phyloP scores from a whole-genome alignment of 2,888 invertebrate genomes.

The Chelonus formosanus region DNA sequence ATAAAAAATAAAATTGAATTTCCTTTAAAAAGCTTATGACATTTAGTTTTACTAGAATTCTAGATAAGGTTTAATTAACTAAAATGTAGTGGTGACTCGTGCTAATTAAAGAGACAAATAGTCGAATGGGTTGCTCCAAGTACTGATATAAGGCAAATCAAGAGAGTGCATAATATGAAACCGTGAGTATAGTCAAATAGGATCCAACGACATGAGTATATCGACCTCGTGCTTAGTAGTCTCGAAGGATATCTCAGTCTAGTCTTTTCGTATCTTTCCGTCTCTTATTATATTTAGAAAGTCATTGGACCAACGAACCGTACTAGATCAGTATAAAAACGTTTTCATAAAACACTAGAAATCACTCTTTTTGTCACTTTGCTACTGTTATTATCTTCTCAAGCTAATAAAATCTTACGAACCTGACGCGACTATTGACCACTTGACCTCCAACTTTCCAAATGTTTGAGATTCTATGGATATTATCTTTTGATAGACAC shows the following conservation, averaged over 20 bases:
- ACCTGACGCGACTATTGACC: no score
- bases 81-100: slow-evolving; percentile 33
- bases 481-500: no score
- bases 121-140: slow-evolving; percentile 36
- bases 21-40: no score
- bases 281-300: slow-evolving; percentile 38
- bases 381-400: no score
- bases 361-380: no score
- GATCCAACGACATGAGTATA: slow-evolving; percentile 44
- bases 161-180: slow-evolving; percentile 41
- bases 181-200: slow-evolving; percentile 29
- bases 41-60: no score
- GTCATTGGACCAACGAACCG: slow-evolving; percentile 39
- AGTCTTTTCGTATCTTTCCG: not conserved
- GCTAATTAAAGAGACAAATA: slow-evolving; percentile 37
- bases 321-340: no score
- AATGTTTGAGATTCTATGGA: no score
- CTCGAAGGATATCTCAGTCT: not conserved
- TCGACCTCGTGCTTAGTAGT: slow-evolving; percentile 43
- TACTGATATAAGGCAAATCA: slow-evolving; percentile 34
- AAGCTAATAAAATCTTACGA: no score
- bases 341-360: no score
- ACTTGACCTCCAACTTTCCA: no score
- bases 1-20: no score
- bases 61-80: not conserved